A percentile compares a stretch with the other conserved stretches of the same genome.
phyloP scores from a whole-genome alignment of 1,140 invertebrate species.

The Aphelenchoides fujianensis region DNA sequence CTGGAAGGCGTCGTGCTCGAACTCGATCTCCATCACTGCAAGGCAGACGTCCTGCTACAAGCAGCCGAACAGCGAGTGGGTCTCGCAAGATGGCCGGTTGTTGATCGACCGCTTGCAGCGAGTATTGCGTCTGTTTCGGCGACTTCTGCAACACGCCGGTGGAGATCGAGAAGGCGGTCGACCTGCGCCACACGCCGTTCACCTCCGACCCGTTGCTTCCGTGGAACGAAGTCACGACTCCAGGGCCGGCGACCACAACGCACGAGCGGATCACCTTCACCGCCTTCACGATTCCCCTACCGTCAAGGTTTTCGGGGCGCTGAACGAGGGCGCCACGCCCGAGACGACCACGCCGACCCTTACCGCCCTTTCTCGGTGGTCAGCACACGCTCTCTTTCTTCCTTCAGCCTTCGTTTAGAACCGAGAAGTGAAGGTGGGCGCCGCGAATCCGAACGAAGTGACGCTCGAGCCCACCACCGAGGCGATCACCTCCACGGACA shows the following conservation, averaged over 20 bases:
- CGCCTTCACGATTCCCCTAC: background rate
- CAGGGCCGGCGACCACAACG: background rate
- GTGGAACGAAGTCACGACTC: background rate
- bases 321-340: background rate
- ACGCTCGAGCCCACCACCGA: background rate
- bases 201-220: background rate
- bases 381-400: too few relatives aligned
- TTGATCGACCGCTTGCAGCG: background rate
- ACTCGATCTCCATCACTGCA: background rate
- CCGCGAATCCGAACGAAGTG: background rate
- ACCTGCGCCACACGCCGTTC: constrained; percentile 7
- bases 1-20: constrained; percentile 1
- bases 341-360: background rate
- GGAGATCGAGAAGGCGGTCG: constrained; percentile 9
- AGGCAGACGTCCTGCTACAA: constrained; percentile 21
- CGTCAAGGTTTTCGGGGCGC: background rate
- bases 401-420: background rate
- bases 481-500: background rate
- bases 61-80: background rate
- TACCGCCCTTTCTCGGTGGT: background rate
- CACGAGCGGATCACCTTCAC: background rate
- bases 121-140: constrained; percentile 16
- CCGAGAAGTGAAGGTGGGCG: background rate
- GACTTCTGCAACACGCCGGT: constrained; percentile 24
- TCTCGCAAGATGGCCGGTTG: background rate